Evolutionary conservation across 2,797 vertebrate genomes (phyloP).

Genomic region (Lutra lutra): DNA sequence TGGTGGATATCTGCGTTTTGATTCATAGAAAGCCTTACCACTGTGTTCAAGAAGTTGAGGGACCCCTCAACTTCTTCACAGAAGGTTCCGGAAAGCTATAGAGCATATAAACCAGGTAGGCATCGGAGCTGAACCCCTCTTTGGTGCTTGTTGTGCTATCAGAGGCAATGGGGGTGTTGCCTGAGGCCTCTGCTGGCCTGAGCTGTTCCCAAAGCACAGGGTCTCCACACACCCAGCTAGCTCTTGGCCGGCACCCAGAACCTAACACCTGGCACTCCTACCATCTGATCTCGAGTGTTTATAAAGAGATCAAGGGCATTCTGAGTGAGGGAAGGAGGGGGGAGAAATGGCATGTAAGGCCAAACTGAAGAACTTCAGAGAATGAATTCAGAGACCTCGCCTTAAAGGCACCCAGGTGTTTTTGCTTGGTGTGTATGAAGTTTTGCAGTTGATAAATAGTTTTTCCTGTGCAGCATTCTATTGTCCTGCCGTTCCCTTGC

Average conservation of each 20-base stretch:
- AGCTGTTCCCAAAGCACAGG: background rate
- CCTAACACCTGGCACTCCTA: slow-evolving; percentile 46
- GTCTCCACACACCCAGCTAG: slow-evolving; percentile 1
- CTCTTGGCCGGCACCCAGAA: background rate
- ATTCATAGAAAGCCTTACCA: background rate
- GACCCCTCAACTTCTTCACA: slow-evolving; percentile 16
- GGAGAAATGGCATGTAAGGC: slow-evolving; percentile 40
- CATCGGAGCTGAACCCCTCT: background rate
- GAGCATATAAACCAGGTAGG: background rate
- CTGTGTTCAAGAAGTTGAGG: background rate
- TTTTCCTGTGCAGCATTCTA: background rate
- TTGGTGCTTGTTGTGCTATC: background rate
- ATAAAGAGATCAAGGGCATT: slow-evolving; percentile 78
- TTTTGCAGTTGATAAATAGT: background rate
- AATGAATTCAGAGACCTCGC: slow-evolving; percentile 17
- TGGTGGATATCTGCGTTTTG: background rate
- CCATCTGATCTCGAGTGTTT: slow-evolving; percentile 72
- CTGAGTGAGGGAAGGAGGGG: slow-evolving; percentile 59
- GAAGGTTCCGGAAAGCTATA: background rate
- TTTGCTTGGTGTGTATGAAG: background rate
- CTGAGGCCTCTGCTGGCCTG: background rate
- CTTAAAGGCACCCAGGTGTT: background rate
- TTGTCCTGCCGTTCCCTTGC: background rate
- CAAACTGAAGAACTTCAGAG: slow-evolving; percentile 58
- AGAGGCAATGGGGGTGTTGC: background rate